Evolutionary conservation across 2,113 vertebrate species (phyloP), one percentile per base, ranked within the genome.

Genomic region (Phylloscopus trochilus): DNA sequence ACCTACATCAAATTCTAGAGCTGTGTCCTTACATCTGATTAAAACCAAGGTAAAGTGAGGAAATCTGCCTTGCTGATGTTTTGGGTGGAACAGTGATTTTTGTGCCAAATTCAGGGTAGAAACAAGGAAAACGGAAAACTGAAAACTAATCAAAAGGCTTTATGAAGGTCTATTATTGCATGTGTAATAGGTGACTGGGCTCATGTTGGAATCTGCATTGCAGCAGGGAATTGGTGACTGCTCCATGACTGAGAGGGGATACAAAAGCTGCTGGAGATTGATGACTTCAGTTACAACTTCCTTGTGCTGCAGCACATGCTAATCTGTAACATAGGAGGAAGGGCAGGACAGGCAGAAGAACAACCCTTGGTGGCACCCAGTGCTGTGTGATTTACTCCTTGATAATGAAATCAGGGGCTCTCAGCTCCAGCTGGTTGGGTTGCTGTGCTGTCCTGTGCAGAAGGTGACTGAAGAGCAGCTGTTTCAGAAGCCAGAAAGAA

Each of bases 161-260:
- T 6, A 41, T 39, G n/a, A 12, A 64, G n/a, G 30, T 64, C 46
- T 72, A 0, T 26, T 46, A 3, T 11, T 88, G 63, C 30, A 10
- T 0, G 0, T 59, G 60, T 87, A 33, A 33, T 27, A 43, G 69
- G 18, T 72, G 15, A n/a, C 27, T 59, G 35, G 66, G 33, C 58
- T n/a, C 9, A 2, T 4, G 41, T 13, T 87, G 70, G 63, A 53
- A 44, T 44, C 33, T 28, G 49, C 64, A 3, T 7, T 49, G 51
- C 44, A 60, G 82, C 47, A 72, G 59, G 35, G 70, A 69, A 15
- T 35, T 55, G 70, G 30, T 43, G 77, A 19, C 16, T 37, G 4
- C 15, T 44, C 19, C 0, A 1, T 23, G n/a, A 1, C 2, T 20
- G 8, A 52, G 72, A 21, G 43, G 21, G 49, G 64, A 23, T n/a